Evolutionary conservation across 1,140 invertebrate species (phyloP), one percentile per base, ranked within the genome.

Genomic region (Bicyclus anynana): DNA sequence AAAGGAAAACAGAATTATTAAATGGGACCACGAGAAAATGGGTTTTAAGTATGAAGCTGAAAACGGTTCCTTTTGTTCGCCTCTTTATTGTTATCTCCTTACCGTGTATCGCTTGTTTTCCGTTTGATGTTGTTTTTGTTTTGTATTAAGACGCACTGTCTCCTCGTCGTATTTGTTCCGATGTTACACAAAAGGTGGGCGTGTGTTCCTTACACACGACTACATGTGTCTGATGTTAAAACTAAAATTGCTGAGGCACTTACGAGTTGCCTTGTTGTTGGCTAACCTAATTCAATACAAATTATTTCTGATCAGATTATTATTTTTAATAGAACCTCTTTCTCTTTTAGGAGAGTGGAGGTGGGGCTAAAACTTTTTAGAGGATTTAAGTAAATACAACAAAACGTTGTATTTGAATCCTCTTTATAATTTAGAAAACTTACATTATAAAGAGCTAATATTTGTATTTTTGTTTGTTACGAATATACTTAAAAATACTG

Each of bases 31-130:
- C 51, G 55, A 46, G 52, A 75, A 59, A 61, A 52, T 62, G 56
- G 37, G 57, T 33, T 52, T 53, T 37, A 62, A 67, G 37, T 67
- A 62, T 56, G 47, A 61, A 69, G 50, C 52, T 51, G 47, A 59
- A 53, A 55, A 57, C 51, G 17, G 13, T 62, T 63, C 54, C 50
- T 54, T 49, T 65, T 64, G 40, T 20, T 20, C 9, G 40, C 54
- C 23, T 16, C 56, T 65, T 70, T 68, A 70, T 72, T 72, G 59
- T 75, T 67, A 62, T 74, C 62, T 58, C 53, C 48, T 61, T 54
- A 50, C 47, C 37, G 35, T 60, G 37, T 61, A 38, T 55, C 53
- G 46, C 29, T 58, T 42, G 23, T 53, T 68, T 60, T 35, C 51
- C 48, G 35, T 68, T 69, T 59, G 55, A 60, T 62, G 59, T 72